Percentiles rank a stretch among this genome's conserved stretches.
These are phyloP conservation scores for Rosalia funebris DNA, from an alignment of 2,888 invertebrate genomes.

Conservation along the genomic window DNA sequence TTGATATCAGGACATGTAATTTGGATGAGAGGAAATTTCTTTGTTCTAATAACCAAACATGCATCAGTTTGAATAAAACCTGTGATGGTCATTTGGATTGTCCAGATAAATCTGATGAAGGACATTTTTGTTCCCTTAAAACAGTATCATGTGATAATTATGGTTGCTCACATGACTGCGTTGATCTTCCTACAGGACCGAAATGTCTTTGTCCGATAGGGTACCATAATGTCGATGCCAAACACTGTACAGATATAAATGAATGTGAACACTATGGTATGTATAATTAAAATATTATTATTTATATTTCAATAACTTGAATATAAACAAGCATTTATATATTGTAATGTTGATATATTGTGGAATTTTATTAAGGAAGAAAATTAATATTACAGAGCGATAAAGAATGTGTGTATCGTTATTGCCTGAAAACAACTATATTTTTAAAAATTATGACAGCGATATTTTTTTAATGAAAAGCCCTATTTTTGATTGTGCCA, in stretches of 20 bases:
- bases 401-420: too few relatives aligned
- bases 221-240: constrained; percentile 58
- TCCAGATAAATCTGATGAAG: constrained; percentile 73
- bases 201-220: constrained; percentile 70
- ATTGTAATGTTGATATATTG: too few relatives aligned
- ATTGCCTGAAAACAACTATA: too few relatives aligned
- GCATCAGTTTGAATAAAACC: constrained; percentile 65
- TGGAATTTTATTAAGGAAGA: too few relatives aligned
- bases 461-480: too few relatives aligned
- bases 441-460: too few relatives aligned
- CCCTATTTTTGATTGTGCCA: too few relatives aligned
- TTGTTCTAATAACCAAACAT: constrained; percentile 67
- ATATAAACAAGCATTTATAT: too few relatives aligned
- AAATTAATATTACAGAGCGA: too few relatives aligned
- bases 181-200: constrained; percentile 66
- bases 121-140: constrained; percentile 56
- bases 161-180: constrained; percentile 63
- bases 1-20: constrained; percentile 63
- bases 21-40: constrained; percentile 65
- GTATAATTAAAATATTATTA: constrained; percentile 21
- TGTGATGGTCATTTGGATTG: constrained; percentile 71
- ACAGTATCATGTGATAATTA: constrained; percentile 54
- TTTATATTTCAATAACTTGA: neutral
- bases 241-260: constrained; percentile 70
- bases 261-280: constrained; percentile 72